Percentiles rank a stretch among this genome's conserved stretches.
Evolutionary conservation across 2,888 invertebrate species (phyloP).

Genomic region (Hoplodrina ambigua): DNA sequence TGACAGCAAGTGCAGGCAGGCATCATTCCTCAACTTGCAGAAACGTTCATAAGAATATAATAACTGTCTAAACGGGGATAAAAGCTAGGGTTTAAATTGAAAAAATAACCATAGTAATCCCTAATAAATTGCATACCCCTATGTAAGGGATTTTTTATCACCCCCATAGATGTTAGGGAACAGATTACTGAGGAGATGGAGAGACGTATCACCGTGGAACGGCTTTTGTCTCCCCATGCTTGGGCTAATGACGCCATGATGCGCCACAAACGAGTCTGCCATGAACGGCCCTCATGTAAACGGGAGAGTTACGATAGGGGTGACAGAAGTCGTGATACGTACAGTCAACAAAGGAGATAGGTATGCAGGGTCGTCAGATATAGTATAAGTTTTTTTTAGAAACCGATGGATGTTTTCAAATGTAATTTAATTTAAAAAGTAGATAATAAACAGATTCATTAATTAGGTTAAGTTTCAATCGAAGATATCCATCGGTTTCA

Average conservation of each 20-base stretch:
- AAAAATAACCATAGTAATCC: not conserved
- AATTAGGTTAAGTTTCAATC: no score
- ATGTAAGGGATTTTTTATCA: conserved; percentile 17
- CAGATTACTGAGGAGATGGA: conserved; percentile 40
- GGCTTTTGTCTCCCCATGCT: conserved; percentile 15
- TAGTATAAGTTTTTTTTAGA: no score
- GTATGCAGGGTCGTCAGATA: no score
- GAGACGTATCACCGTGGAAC: conserved; percentile 30
- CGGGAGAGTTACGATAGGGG: not conserved
- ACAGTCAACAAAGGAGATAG: no score
- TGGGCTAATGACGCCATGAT: conserved; percentile 45
- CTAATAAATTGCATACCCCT: conserved; percentile 27
- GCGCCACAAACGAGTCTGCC: conserved; percentile 36
- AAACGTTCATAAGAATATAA: not conserved
- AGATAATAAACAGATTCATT: no score
- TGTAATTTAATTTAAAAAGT: no score
- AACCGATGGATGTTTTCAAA: no score
- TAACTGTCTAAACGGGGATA: not conserved
- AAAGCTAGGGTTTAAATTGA: not conserved
- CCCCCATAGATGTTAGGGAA: conserved; percentile 19
- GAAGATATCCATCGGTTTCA: no score
- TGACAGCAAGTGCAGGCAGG: no score
- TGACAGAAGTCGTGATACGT: no score
- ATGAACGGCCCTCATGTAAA: conserved; percentile 16
- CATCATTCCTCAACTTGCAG: no score